Evolutionary conservation across 2,113 vertebrate genomes (phyloP).

Genomic region (Manacus vitellinus): DNA sequence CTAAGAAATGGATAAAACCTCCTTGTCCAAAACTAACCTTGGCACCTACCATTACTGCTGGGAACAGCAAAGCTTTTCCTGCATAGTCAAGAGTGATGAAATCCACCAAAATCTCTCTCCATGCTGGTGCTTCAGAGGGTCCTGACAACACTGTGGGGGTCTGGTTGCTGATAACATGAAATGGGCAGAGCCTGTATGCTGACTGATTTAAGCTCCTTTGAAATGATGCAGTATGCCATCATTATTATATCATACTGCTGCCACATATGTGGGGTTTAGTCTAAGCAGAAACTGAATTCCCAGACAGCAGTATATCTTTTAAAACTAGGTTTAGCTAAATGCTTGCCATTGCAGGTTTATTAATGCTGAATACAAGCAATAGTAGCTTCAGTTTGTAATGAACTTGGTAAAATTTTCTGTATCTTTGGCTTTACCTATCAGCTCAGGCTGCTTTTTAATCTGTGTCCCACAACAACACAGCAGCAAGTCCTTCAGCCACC

Average conservation of each 20-base stretch:
- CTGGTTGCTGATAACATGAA: neutral
- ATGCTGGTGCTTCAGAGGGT: neutral
- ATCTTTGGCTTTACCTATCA: neutral
- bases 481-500: neutral
- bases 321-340: neutral
- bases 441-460: neutral
- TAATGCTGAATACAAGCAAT: neutral
- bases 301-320: neutral
- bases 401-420: neutral
- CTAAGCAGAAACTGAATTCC: neutral
- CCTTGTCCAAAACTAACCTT: neutral
- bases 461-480: neutral
- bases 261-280: neutral
- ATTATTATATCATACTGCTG: neutral
- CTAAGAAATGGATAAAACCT: neutral
- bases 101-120: neutral
- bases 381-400: neutral
- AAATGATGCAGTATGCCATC: neutral
- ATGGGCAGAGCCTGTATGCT: neutral
- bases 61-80: neutral
- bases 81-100: neutral
- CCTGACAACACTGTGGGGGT: neutral
- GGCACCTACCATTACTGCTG: neutral
- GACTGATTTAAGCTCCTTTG: neutral
- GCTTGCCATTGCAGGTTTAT: neutral